These are phyloP conservation scores for Limulus polyphemus DNA, from an alignment of 2,888 invertebrate species.

Conservation along the genomic window DNA sequence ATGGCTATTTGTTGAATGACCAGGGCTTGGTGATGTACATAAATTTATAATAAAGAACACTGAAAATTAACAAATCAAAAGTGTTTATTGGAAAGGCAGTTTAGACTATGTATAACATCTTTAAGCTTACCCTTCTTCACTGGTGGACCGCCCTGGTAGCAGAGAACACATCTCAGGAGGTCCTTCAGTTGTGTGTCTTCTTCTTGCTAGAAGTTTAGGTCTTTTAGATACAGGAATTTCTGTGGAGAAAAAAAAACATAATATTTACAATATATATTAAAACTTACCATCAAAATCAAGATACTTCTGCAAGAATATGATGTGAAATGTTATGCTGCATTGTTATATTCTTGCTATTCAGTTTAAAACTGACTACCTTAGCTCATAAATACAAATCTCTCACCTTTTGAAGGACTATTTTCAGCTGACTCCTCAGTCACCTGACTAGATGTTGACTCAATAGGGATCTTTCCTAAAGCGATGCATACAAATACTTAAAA, in stretches of 20 bases:
- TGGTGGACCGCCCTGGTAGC: constrained; percentile 19
- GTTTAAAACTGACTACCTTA: too few species aligned
- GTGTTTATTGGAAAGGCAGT: too few species aligned
- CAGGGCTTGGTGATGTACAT: too few species aligned
- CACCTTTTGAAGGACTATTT: constrained; percentile 28
- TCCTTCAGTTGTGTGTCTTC: constrained; percentile 25
- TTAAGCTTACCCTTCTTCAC: constrained; percentile 19
- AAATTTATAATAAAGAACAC: too few species aligned
- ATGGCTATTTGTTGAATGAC: too few species aligned
- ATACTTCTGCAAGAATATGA: too few species aligned
- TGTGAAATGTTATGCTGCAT: too few species aligned
- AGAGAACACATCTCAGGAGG: constrained; percentile 24
- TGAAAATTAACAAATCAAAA: too few species aligned
- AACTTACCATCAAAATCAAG: background rate
- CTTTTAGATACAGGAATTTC: constrained; percentile 20
- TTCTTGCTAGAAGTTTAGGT: constrained; percentile 28
- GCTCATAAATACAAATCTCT: too few species aligned
- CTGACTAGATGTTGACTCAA: background rate
- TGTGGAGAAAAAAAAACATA: background rate
- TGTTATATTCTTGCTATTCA: too few species aligned
- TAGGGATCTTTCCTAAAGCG: constrained; percentile 17
- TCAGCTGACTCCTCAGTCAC: constrained; percentile 11
- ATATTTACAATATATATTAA: constrained; percentile 4
- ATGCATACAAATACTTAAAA: too few species aligned
- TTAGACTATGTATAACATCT: background rate